These are phyloP conservation scores for Atrina japonica DNA, from an alignment of 2,888 invertebrate genomes.

Conservation along the genomic window DNA sequence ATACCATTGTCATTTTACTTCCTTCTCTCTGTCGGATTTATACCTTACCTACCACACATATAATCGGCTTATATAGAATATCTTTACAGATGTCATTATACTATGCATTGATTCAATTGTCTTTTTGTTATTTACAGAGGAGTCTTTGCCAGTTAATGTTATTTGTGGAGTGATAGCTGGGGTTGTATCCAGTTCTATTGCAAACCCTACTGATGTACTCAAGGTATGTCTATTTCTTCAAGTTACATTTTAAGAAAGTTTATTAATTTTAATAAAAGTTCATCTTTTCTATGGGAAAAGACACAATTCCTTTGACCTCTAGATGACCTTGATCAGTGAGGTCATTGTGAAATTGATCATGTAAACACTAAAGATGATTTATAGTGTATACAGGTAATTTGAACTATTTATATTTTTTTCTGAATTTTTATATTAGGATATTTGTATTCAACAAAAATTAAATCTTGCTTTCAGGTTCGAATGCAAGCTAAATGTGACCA, in stretches of 20 bases:
- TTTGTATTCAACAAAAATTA: background rate
- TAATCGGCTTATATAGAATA: no score
- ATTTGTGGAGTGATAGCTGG: constrained; percentile 92
- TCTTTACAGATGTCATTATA: background rate
- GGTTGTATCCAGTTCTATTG: constrained; percentile 95
- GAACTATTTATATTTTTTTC: no score
- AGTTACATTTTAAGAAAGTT: background rate
- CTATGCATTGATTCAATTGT: background rate
- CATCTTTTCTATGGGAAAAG: background rate
- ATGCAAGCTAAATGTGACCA: constrained; percentile 88
- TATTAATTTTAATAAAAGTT: no score
- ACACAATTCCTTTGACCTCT: background rate
- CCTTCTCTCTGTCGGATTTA: no score
- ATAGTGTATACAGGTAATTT: no score
- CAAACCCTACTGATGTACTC: constrained; percentile 97
- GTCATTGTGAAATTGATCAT: no score
- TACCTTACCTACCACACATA: no score
- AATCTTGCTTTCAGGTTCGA: constrained; percentile 82
- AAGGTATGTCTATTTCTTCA: constrained; percentile 85
- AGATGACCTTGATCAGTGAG: no score
- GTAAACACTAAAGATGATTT: no score
- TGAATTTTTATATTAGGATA: background rate
- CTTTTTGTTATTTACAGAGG: constrained; percentile 73
- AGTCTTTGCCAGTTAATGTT: constrained; percentile 82
- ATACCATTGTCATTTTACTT: no score